Evolutionary conservation across 2,888 invertebrate species (phyloP), one percentile per base, ranked within the genome.

Genomic region (Balanococcus diminutus): DNA sequence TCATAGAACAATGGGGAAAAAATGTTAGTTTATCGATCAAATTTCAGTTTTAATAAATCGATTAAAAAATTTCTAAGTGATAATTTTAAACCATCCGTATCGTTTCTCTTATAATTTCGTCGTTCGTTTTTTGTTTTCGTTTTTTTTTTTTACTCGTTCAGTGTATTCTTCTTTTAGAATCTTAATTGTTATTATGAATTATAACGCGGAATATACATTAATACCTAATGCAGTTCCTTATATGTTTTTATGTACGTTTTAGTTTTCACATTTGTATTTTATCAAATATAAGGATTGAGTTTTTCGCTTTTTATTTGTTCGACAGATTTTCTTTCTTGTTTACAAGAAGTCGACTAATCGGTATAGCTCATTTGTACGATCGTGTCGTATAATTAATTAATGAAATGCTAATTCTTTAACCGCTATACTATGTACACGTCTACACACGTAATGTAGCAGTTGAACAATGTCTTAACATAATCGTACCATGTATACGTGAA

Each of bases 261-360:
- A 83, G 83, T 83, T 61, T 83, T 83, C 83, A 61, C 56, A 36
- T 83, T 83, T 83, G 83, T 83, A 83, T 83, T 83, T 83, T 51
- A 83, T 61, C 67, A 83, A 83, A 83, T 83, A 83, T 83, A 61
- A 36, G 32, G 14, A 83, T 56, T 51, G 56, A 83, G 61, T 46
- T 82, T 82, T 82, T 82, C n/a, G 81, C 46, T 82, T 82, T 79
- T 79, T 79, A 79, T 79, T 79, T 79, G 75, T 79, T 79, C 36
- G 0, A 25, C 5, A 0, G 1, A 82, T 25, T 46, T 36, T 3
- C 1, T 31, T n/a, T n/a, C n/a, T n/a, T n/a, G n/a, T n/a, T n/a
- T n/a, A n/a, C n/a, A n/a, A n/a, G n/a, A n/a, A n/a, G n/a, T n/a
- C n/a, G n/a, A n/a, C n/a, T n/a, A n/a, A n/a, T n/a, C n/a, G n/a